These are phyloP conservation scores for Listronotus oregonensis DNA, from an alignment of 1,140 invertebrate species.

Conservation along the genomic window DNA sequence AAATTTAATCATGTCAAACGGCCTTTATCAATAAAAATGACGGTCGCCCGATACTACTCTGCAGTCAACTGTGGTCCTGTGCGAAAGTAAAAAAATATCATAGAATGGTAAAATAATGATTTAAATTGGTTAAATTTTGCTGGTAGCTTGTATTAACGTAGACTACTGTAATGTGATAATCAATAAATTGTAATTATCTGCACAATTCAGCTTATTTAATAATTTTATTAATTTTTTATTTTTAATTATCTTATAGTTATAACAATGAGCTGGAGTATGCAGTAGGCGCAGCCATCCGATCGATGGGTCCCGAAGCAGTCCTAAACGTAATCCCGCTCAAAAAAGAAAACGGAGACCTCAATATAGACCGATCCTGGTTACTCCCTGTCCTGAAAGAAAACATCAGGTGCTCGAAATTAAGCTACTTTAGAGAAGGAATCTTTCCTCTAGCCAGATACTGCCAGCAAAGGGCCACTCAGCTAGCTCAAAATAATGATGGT, in stretches of 20 bases:
- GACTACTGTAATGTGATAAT: too few species aligned
- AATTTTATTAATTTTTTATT: neutral
- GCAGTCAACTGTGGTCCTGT: too few species aligned
- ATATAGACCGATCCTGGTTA: slow-evolving; percentile 86
- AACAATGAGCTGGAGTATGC: slow-evolving; percentile 79
- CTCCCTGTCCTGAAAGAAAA: slow-evolving; percentile 85
- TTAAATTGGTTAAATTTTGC: too few species aligned
- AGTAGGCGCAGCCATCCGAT: slow-evolving; percentile 78
- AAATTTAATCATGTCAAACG: too few species aligned
- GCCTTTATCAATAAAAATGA: too few species aligned
- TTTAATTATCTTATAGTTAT: slow-evolving; percentile 60
- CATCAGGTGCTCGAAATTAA: slow-evolving; percentile 75
- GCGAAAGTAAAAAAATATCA: too few species aligned
- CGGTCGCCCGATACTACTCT: too few species aligned
- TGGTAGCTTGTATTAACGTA: too few species aligned
- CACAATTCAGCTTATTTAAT: too few species aligned
- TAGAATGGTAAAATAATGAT: too few species aligned
- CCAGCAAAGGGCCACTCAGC: slow-evolving; percentile 64
- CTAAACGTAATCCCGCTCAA: slow-evolving; percentile 75
- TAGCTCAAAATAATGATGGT: slow-evolving; percentile 62
- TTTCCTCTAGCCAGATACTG: slow-evolving; percentile 76
- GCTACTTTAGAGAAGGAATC: slow-evolving; percentile 80
- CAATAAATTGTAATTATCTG: too few species aligned
- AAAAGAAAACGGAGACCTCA: slow-evolving; percentile 61
- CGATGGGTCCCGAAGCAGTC: slow-evolving; percentile 78